These are phyloP conservation scores for Cephus cinctus DNA, from an alignment of 1,140 invertebrate species.

Conservation along the genomic window DNA sequence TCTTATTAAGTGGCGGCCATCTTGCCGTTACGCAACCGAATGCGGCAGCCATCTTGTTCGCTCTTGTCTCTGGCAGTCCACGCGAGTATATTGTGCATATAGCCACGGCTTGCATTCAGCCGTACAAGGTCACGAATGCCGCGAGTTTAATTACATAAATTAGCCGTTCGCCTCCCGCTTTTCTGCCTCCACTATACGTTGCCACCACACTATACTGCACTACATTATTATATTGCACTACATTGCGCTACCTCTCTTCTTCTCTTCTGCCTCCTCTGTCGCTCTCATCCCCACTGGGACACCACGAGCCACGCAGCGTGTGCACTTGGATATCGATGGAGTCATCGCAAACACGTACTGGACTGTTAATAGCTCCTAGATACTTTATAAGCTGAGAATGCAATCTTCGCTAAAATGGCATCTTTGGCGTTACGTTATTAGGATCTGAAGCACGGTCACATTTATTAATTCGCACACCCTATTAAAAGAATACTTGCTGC, in stretches of 20 bases:
- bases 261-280: slow-evolving; percentile 1
- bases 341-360: too few relatives aligned
- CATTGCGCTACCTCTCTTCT: neutral
- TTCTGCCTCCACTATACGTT: neutral
- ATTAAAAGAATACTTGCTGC: too few relatives aligned
- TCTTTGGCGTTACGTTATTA: too few relatives aligned
- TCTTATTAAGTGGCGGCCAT: slow-evolving; percentile 40
- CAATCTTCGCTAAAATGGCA: too few relatives aligned
- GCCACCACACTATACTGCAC: too few relatives aligned
- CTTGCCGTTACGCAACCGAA: slow-evolving; percentile 31
- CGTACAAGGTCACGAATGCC: slow-evolving; percentile 45
- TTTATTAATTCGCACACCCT: too few relatives aligned
- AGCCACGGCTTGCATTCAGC: slow-evolving; percentile 18
- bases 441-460: too few relatives aligned
- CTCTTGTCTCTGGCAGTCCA: slow-evolving; percentile 18
- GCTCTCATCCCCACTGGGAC: slow-evolving; percentile 5
- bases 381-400: too few relatives aligned
- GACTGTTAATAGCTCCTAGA: too few relatives aligned
- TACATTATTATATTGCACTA: too few relatives aligned
- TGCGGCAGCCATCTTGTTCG: slow-evolving; percentile 27
- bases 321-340: neutral
- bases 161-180: slow-evolving; percentile 25
- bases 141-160: slow-evolving; percentile 51
- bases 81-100: slow-evolving; percentile 10
- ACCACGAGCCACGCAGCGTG: neutral